A percentile compares a stretch with the other conserved stretches of the same genome.
phyloP scores from a whole-genome alignment of 2,888 invertebrate species.

The Hypselothyrea guttata region DNA sequence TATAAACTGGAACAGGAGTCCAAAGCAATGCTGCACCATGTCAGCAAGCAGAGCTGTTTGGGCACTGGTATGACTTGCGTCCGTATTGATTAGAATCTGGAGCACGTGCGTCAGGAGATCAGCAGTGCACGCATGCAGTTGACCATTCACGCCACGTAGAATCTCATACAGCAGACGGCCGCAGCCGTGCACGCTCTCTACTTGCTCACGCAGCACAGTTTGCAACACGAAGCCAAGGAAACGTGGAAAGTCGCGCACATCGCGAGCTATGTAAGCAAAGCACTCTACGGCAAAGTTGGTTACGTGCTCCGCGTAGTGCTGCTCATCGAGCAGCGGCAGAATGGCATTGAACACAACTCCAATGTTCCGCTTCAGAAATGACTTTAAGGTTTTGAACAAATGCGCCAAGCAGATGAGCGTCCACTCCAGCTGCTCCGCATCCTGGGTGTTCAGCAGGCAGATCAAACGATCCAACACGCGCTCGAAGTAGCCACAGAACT shows the following conservation, averaged over 20 bases:
- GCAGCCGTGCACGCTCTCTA: slow-evolving; percentile 90
- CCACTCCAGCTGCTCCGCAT: slow-evolving; percentile 93
- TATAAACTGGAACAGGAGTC: slow-evolving; percentile 86
- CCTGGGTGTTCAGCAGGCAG: slow-evolving; percentile 87
- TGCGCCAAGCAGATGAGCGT: slow-evolving; percentile 93
- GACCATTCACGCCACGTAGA: slow-evolving; percentile 90
- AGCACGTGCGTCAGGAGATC: slow-evolving; percentile 87
- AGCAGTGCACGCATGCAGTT: slow-evolving; percentile 92
- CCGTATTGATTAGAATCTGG: slow-evolving; percentile 83
- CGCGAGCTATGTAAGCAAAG: slow-evolving; percentile 96
- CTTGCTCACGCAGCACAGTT: slow-evolving; percentile 86
- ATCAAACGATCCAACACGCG: slow-evolving; percentile 89
- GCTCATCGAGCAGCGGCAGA: slow-evolving; percentile 89
- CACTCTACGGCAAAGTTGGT: slow-evolving; percentile 97
- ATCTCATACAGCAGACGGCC: slow-evolving; percentile 95
- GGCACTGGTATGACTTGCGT: slow-evolving; percentile 44
- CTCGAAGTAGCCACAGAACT: slow-evolving; percentile 94
- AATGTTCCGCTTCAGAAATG: slow-evolving; percentile 91
- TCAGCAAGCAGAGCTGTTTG: slow-evolving; percentile 82
- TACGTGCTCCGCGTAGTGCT: slow-evolving; percentile 90
- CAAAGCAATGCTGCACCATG: slow-evolving; percentile 86
- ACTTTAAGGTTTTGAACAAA: slow-evolving; percentile 94
- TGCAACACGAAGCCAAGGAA: slow-evolving; percentile 88
- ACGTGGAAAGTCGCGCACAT: slow-evolving; percentile 90
- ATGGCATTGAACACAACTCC: slow-evolving; percentile 87